These are phyloP conservation scores for Mechanitis messenoides DNA, from an alignment of 2,888 invertebrate genomes.

Conservation along the genomic window DNA sequence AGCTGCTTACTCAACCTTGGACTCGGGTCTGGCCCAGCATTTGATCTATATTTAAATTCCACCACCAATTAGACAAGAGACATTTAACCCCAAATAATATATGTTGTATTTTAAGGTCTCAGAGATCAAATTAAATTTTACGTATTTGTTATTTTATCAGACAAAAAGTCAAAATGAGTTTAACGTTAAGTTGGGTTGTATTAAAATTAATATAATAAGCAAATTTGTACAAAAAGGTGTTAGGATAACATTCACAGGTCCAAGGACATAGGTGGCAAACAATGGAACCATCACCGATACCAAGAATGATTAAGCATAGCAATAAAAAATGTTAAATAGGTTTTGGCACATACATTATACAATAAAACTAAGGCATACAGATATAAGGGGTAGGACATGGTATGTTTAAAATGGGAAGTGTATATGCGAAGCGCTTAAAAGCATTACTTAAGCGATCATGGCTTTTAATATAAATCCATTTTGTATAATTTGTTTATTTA, in stretches of 20 bases:
- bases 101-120: neutral
- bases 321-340: constrained; percentile 60
- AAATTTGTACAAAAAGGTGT: constrained; percentile 24
- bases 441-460: constrained; percentile 31
- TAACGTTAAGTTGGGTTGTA: constrained; percentile 11
- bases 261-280: constrained; percentile 55
- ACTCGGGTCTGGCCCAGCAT: constrained; percentile 74
- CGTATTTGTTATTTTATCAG: too few species aligned
- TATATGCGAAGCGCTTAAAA: constrained; percentile 36
- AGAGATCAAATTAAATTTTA: too few species aligned
- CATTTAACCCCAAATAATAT: constrained; percentile 9
- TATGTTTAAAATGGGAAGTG: constrained; percentile 26
- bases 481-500: constrained; percentile 16
- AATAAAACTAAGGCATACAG: constrained; percentile 31
- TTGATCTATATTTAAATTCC: constrained; percentile 61
- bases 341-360: constrained; percentile 35
- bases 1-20: constrained; percentile 79
- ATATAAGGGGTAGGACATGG: constrained; percentile 31
- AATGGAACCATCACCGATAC: constrained; percentile 71
- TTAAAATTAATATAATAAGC: constrained; percentile 23
- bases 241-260: constrained; percentile 38
- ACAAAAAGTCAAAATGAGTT: constrained; percentile 1
- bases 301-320: constrained; percentile 75
- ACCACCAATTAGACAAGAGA: constrained; percentile 31
- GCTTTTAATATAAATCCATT: constrained; percentile 17